These are phyloP conservation scores for Asbolus verrucosus DNA, from an alignment of 1,140 invertebrate species.

Conservation along the genomic window DNA sequence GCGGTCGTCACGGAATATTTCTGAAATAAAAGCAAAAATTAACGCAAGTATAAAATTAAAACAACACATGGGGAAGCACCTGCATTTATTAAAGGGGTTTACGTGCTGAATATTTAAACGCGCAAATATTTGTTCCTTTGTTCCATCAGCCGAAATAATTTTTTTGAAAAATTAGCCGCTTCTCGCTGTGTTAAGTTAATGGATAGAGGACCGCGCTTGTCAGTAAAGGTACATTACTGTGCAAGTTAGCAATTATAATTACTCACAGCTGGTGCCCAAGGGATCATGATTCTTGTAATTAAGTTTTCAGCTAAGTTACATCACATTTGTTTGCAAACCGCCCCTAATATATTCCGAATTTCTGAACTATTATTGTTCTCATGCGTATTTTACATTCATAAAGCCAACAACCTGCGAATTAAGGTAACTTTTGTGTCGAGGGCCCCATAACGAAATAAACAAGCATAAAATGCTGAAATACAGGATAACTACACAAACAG, in stretches of 20 bases:
- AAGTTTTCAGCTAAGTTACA: slow-evolving; percentile 55
- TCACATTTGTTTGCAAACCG: slow-evolving; percentile 48
- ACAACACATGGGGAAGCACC: not conserved
- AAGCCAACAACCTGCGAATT: slow-evolving; percentile 47
- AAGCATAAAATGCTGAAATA: slow-evolving; percentile 30
- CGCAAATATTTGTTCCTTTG: not conserved
- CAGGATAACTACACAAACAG: too few species aligned
- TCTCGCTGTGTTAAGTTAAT: not conserved
- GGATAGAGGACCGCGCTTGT: not conserved
- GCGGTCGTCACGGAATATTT: not conserved
- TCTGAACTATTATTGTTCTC: slow-evolving; percentile 50
- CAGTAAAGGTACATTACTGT: slow-evolving; percentile 20
- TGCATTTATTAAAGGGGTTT: not conserved
- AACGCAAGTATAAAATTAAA: not conserved
- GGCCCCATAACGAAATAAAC: slow-evolving; percentile 37
- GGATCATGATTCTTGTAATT: slow-evolving; percentile 55
- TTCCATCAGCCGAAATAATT: not conserved
- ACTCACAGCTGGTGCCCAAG: slow-evolving; percentile 52
- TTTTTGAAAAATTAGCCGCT: not conserved
- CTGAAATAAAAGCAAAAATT: slow-evolving; percentile 9
- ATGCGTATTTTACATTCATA: slow-evolving; percentile 44
- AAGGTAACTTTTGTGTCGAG: slow-evolving; percentile 8
- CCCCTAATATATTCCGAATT: slow-evolving; percentile 48
- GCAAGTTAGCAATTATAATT: slow-evolving; percentile 51
- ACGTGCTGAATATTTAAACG: too few species aligned